Evolutionary conservation across 1,140 invertebrate genomes (phyloP).

Genomic region (Melitaea cinxia): DNA sequence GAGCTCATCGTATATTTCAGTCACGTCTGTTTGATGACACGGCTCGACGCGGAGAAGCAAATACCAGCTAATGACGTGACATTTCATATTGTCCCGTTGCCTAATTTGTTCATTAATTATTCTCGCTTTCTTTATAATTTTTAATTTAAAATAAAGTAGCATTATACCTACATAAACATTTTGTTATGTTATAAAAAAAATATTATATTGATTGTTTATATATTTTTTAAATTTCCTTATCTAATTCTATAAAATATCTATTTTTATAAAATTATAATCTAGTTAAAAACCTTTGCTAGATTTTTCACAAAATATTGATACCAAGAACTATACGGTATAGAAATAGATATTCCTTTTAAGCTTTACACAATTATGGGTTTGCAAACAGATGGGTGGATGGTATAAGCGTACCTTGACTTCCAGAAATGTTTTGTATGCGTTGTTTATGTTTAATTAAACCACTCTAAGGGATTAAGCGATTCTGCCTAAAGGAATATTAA

Average conservation of each 20-base stretch:
- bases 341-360: not conserved
- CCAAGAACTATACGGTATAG: too few relatives aligned
- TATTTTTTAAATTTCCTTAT: too few relatives aligned
- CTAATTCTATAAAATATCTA: too few relatives aligned
- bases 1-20: constrained; percentile 17
- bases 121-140: not conserved
- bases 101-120: constrained; percentile 21
- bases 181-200: too few relatives aligned
- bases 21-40: constrained; percentile 30
- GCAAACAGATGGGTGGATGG: too few relatives aligned
- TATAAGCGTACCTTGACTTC: too few relatives aligned
- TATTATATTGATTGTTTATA: too few relatives aligned
- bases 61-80: constrained; percentile 29
- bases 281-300: too few relatives aligned
- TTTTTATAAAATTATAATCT: too few relatives aligned
- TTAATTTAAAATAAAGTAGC: too few relatives aligned
- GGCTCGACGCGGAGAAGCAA: constrained; percentile 22
- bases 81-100: constrained; percentile 20
- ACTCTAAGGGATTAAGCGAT: constrained; percentile 36
- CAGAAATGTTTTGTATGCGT: constrained; percentile 20
- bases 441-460: constrained; percentile 42
- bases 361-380: not conserved
- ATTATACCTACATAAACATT: too few relatives aligned
- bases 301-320: too few relatives aligned
- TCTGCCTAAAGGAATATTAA: constrained; percentile 32